phyloP scores from a whole-genome alignment of 92 coral and sea anemone species.

The Zoanthus gigantus region DNA sequence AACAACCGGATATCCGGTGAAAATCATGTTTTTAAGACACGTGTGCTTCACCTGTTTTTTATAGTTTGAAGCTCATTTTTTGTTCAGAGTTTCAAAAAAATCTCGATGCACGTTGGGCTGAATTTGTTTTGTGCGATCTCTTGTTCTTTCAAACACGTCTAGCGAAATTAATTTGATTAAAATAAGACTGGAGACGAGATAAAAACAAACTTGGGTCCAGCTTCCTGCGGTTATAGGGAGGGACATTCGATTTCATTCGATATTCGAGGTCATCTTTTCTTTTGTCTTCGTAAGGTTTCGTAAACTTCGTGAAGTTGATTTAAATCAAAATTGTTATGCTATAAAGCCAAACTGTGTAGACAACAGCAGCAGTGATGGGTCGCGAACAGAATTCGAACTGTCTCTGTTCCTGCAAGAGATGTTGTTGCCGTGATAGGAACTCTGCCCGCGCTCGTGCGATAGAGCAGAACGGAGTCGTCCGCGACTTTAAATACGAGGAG shows the following conservation, averaged over 20 bases:
- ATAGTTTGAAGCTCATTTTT: too few relatives aligned
- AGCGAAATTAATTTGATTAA: too few relatives aligned
- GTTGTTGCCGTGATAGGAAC: conserved; percentile 18
- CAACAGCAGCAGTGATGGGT: conserved; percentile 8
- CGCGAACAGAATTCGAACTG: conserved; percentile 38
- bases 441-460: neutral
- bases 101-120: too few relatives aligned
- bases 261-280: neutral
- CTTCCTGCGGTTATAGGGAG: neutral
- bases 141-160: too few relatives aligned
- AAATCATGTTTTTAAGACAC: too few relatives aligned
- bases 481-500: neutral
- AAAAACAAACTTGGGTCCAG: neutral
- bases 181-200: neutral
- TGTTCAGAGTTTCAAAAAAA: too few relatives aligned
- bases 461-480: conserved; percentile 33
- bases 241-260: conserved; percentile 1
- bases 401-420: conserved; percentile 19
- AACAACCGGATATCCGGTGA: too few relatives aligned
- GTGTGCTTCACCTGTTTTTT: too few relatives aligned
- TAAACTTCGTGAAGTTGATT: neutral
- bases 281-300: neutral
- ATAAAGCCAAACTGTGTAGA: neutral
- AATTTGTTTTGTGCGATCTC: too few relatives aligned
- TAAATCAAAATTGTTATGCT: neutral